phyloP scores from a whole-genome alignment of 2,113 vertebrate species.

The Lutjanus erythropterus region DNA sequence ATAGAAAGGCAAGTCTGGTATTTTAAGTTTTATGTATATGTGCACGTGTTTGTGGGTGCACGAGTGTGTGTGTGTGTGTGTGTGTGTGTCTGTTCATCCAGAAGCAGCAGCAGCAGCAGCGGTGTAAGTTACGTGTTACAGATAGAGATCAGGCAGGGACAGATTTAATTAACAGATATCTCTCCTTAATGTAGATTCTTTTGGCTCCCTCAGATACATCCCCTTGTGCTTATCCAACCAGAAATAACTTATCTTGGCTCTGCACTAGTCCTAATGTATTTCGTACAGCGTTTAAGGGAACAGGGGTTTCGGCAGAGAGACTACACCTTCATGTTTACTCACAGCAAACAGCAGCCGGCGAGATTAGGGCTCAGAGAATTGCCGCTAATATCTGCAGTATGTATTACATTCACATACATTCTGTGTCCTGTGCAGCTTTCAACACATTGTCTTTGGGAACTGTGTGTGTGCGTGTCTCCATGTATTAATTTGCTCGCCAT shows the following conservation, averaged over 20 bases:
- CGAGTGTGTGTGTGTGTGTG: conserved; percentile 17
- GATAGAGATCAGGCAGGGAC: conserved; percentile 82
- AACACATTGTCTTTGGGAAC: conserved; percentile 34
- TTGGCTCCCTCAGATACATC: conserved; percentile 79
- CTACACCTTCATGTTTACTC: conserved; percentile 72
- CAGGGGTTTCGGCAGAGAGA: conserved; percentile 60
- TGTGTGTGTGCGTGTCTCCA: not conserved
- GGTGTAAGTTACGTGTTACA: conserved; percentile 81
- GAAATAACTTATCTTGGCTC: conserved; percentile 82
- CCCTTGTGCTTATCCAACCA: conserved; percentile 81
- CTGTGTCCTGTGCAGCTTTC: conserved; percentile 35
- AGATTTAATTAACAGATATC: conserved; percentile 88
- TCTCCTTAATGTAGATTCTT: conserved; percentile 84
- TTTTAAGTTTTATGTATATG: conserved; percentile 64
- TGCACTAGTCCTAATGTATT: conserved; percentile 76
- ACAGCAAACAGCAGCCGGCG: conserved; percentile 63
- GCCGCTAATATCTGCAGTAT: conserved; percentile 58
- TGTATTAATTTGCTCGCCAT: conserved; percentile 71
- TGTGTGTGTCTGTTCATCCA: conserved; percentile 33
- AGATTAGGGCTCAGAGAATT: conserved; percentile 63
- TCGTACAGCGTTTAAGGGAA: conserved; percentile 72
- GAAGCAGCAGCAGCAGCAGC: conserved; percentile 33
- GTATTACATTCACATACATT: conserved; percentile 49
- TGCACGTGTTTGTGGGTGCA: conserved; percentile 23
- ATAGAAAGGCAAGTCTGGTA: conserved; percentile 50